Evolutionary conservation across 2,888 invertebrate species (phyloP).

Genomic region (Aphodius sticticus): DNA sequence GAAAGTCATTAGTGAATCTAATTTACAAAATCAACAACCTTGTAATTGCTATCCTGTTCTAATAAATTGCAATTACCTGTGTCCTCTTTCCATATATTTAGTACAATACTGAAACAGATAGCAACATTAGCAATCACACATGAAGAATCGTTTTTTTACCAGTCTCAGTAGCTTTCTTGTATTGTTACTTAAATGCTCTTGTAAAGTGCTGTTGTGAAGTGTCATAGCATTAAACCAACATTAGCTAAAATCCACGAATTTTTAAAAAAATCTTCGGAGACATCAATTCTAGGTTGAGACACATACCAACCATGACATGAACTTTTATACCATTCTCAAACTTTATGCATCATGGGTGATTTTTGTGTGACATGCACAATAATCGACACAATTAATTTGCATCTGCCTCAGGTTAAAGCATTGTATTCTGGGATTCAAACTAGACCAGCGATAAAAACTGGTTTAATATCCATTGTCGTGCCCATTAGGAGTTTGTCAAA

Average conservation of each 20-base stretch:
- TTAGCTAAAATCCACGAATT: too few species aligned
- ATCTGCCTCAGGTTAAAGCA: neutral
- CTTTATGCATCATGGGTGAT: too few species aligned
- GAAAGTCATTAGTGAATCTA: neutral
- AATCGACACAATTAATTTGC: neutral
- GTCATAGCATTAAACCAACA: too few species aligned
- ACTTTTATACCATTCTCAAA: too few species aligned
- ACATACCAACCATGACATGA: too few species aligned
- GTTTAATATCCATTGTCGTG: neutral
- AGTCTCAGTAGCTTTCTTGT: too few species aligned
- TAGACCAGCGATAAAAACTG: neutral
- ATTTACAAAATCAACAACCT: neutral
- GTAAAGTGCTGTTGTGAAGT: too few species aligned
- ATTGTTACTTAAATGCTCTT: too few species aligned
- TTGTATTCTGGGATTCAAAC: neutral
- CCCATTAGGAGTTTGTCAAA: neutral
- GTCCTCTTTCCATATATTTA: neutral
- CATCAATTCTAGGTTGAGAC: too few species aligned
- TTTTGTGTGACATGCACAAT: neutral
- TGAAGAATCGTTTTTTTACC: too few species aligned
- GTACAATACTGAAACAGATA: neutral
- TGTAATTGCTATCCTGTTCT: neutral
- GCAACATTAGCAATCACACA: too few species aligned
- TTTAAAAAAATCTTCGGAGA: too few species aligned
- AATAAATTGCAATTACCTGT: neutral